A percentile compares a stretch with the other conserved stretches of the same genome.
phyloP scores from a whole-genome alignment of 2,113 vertebrate species.

The Forbesichthys agassizii region DNA sequence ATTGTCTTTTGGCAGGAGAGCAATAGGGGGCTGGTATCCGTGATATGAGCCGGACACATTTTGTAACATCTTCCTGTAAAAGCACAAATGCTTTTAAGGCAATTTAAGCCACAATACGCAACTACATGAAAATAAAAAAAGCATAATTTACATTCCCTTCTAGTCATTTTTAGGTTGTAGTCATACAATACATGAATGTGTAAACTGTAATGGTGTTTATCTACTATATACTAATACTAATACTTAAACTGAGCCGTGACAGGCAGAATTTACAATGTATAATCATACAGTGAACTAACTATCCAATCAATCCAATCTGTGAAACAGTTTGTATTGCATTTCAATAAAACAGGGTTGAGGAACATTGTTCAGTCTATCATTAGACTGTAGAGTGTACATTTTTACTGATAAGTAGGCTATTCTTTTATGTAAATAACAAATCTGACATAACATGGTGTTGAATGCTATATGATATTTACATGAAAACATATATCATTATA shows the following conservation, averaged over 20 bases:
- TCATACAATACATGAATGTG: neutral
- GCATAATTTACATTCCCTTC: neutral
- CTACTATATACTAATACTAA: slow-evolving; percentile 2
- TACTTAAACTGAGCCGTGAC: too few species aligned
- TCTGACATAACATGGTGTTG: slow-evolving; percentile 35
- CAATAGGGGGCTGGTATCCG: neutral
- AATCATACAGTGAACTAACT: neutral
- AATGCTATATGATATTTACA: slow-evolving; percentile 40
- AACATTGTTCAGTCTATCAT: slow-evolving; percentile 10
- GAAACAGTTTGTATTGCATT: neutral
- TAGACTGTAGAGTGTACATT: slow-evolving; percentile 22
- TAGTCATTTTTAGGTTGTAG: slow-evolving; percentile 3
- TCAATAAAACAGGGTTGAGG: too few species aligned
- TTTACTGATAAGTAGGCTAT: neutral
- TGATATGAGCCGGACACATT: neutral
- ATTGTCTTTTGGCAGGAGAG: slow-evolving; percentile 1
- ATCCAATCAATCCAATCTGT: neutral
- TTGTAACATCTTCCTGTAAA: too few species aligned
- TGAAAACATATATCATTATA: slow-evolving; percentile 39
- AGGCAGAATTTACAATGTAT: too few species aligned
- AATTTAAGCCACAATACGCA: slow-evolving; percentile 9
- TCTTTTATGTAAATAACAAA: slow-evolving; percentile 21
- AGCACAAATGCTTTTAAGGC: too few species aligned
- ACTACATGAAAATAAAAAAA: neutral
- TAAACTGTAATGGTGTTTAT: slow-evolving; percentile 2